Evolutionary conservation across 2,113 vertebrate species (phyloP), one percentile per base, ranked within the genome.

Genomic region (Amazona vittata): DNA sequence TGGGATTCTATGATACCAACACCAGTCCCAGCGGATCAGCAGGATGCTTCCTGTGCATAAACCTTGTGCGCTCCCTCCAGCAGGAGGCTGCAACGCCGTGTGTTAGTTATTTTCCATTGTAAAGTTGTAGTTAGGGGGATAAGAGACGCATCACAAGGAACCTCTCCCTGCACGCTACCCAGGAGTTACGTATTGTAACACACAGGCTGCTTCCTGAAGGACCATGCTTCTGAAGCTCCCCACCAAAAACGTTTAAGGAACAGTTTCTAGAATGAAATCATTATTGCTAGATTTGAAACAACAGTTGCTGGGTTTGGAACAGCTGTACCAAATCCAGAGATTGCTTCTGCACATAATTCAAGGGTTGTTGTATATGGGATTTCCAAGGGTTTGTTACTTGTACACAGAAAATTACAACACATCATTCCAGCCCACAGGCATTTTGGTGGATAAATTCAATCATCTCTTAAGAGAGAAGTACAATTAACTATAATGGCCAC

Each of bases 21-120:
- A 14, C 13, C 49, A 55, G 20, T 3, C 37, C 50, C 1, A 5
- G 17, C 0, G 2, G 4, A 7, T 14, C 10, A n/a, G 0, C 63
- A 68, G 85, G 35, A 18, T 0, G 2, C 5, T 67, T 55, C 14
- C 37, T 70, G 31, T 17, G 13, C 49, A 15, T 4, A 81, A 52
- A 31, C 10, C 50, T 26, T 9, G 35, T 11, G 53, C 17, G 12
- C 46, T 50, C 10, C 68, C 68, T 76, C 13, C 33, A 31, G 55
- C 46, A 31, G 29, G 5, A 2, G 33, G 10, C 25, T 12, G 46
- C 15, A 22, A 21, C 2, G 11, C 24, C 3, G 0, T 6, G 18
- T 7, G 31, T 12, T 52, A 43, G 31, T 12, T 52, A 43, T 35
- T n/a, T 44, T 53, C 69, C 22, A 20, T 2, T 15, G 19, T 4